Evolutionary conservation across 2,113 vertebrate genomes (phyloP).

Genomic region (Mellivora capensis): DNA sequence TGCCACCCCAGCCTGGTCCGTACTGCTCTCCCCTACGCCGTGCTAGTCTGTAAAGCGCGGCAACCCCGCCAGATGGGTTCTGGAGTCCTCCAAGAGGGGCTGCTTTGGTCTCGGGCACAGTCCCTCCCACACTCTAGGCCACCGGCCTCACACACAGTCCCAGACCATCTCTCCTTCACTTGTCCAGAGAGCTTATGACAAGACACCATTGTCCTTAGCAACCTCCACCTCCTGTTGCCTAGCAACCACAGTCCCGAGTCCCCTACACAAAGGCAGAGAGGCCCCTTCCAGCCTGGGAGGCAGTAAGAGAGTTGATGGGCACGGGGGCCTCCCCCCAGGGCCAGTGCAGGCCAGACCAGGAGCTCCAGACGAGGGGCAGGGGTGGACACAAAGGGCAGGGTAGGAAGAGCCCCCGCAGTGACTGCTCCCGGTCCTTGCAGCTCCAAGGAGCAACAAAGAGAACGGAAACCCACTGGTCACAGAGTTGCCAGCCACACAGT

Average conservation of each 20-base stretch:
- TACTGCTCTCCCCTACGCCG: background rate
- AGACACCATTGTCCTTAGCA: conserved; percentile 56
- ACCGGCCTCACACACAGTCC: background rate
- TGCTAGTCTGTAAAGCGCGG: background rate
- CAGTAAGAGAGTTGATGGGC: conserved; percentile 15
- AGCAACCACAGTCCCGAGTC: conserved; percentile 77
- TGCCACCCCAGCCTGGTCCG: background rate
- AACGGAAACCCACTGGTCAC: background rate
- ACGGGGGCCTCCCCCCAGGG: background rate
- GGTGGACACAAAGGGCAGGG: background rate
- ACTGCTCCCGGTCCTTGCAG: too few relatives aligned
- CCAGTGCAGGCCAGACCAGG: background rate
- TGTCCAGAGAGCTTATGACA: conserved; percentile 73
- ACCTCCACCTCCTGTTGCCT: conserved; percentile 64
- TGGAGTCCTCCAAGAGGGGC: background rate
- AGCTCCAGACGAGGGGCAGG: background rate
- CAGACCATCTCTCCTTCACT: conserved; percentile 49
- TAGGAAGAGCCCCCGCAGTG: background rate
- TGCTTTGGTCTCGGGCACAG: background rate
- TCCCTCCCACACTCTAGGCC: conserved; percentile 5
- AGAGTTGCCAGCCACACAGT: background rate
- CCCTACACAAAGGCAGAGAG: conserved; percentile 58
- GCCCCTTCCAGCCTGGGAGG: conserved; percentile 17
- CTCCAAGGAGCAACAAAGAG: background rate
- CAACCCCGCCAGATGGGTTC: background rate